phyloP scores from a whole-genome alignment of 2,797 vertebrate species.

The Dallia pectoralis region DNA sequence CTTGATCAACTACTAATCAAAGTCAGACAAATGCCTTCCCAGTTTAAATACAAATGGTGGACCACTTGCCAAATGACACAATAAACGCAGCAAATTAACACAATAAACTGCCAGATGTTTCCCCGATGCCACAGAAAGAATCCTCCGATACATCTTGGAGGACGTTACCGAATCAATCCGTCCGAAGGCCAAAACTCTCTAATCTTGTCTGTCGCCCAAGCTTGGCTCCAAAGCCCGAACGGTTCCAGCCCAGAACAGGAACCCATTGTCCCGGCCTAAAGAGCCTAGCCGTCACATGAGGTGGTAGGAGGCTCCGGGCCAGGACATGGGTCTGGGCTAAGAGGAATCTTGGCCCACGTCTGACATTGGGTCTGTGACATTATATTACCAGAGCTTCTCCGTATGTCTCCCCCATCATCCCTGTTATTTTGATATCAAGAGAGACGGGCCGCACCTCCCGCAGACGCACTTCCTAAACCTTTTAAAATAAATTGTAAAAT shows the following conservation, averaged over 20 bases:
- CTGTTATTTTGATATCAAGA: slow-evolving; percentile 34
- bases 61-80: neutral
- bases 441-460: neutral
- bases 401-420: slow-evolving; percentile 38
- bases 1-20: neutral
- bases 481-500: neutral
- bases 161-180: neutral
- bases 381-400: slow-evolving; percentile 48
- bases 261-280: slow-evolving; percentile 47
- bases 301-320: slow-evolving; percentile 20
- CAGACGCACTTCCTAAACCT: slow-evolving; percentile 10
- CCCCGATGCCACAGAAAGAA: neutral
- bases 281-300: slow-evolving; percentile 34
- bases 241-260: slow-evolving; percentile 53
- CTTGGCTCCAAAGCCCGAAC: slow-evolving; percentile 41
- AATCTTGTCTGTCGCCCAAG: slow-evolving; percentile 11
- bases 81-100: too few species aligned
- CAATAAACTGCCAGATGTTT: neutral
- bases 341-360: slow-evolving; percentile 50
- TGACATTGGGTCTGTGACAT: slow-evolving; percentile 29
- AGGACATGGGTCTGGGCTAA: slow-evolving; percentile 45
- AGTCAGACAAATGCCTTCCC: neutral
- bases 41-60: neutral
- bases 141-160: neutral
- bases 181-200: neutral